phyloP scores from a whole-genome alignment of 2,113 vertebrate species.

The Cervus canadensis region DNA sequence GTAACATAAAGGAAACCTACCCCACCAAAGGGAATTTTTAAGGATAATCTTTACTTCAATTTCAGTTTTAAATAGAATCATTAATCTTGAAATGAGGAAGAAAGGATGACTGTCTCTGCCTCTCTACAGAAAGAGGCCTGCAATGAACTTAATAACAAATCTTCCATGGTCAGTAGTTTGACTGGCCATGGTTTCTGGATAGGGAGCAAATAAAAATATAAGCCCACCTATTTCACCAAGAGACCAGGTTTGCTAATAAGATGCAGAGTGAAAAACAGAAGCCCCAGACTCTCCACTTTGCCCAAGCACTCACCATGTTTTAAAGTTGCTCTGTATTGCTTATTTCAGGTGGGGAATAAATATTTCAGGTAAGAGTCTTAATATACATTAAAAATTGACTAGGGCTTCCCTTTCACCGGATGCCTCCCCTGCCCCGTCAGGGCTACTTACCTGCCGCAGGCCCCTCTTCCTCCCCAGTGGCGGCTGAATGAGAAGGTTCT shows the following conservation, averaged over 20 bases:
- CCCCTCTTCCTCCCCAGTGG: conserved; percentile 95
- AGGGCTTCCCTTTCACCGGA: neutral
- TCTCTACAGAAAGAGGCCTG: neutral
- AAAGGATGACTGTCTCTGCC: neutral
- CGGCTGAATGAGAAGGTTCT: conserved; percentile 94
- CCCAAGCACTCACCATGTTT: neutral
- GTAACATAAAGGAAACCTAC: neutral
- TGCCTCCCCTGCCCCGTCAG: neutral
- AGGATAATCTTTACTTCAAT: neutral
- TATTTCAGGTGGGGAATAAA: neutral
- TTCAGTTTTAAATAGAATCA: conserved; percentile 22
- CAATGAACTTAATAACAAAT: neutral
- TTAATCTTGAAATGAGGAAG: neutral
- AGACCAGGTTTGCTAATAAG: neutral
- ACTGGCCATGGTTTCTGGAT: neutral
- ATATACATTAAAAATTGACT: neutral
- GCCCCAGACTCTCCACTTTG: neutral
- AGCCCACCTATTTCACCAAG: neutral
- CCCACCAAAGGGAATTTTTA: neutral
- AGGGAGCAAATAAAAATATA: neutral
- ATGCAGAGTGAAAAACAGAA: neutral
- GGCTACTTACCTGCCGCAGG: conserved; percentile 89
- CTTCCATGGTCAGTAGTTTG: neutral
- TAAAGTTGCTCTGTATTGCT: neutral
- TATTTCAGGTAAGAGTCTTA: neutral